Percentiles rank a stretch among this genome's conserved stretches.
Conservation (phyloP, 2,888 invertebrate genomes). For the Eupithecia subumbrata region DNA sequence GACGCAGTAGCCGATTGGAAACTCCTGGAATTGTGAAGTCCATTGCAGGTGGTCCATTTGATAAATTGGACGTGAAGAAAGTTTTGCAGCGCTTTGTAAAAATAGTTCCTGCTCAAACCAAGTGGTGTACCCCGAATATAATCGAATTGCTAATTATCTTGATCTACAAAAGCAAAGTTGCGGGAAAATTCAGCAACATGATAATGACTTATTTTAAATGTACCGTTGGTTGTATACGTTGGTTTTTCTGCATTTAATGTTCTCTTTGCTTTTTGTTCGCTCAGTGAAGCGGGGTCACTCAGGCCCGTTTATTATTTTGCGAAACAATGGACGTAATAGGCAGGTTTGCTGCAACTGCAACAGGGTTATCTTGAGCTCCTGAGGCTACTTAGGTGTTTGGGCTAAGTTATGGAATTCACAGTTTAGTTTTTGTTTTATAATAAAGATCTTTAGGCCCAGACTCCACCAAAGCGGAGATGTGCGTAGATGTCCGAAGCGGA, state of each 20-base stretch:
- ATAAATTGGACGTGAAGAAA: neutral
- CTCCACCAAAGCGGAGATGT: too few species aligned
- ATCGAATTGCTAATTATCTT: neutral
- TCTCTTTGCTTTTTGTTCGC: neutral
- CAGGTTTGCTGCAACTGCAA: conserved; percentile 77
- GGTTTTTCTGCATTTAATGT: neutral
- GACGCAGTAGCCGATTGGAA: neutral
- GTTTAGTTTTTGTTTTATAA: neutral
- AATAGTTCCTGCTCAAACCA: neutral
- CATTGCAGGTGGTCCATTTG: conserved; percentile 6
- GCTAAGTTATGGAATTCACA: conserved; percentile 41
- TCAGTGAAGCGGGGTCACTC: conserved; percentile 54
- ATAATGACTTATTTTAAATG: neutral
- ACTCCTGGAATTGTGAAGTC: conserved; percentile 1
- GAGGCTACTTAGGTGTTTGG: conserved; percentile 60
- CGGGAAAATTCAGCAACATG: neutral
- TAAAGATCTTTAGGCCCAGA: too few species aligned
- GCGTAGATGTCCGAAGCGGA: too few species aligned
- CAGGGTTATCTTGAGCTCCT: conserved; percentile 76
- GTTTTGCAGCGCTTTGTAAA: neutral
- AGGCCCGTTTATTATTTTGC: conserved; percentile 72
- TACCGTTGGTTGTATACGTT: neutral
- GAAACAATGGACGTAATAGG: conserved; percentile 76
- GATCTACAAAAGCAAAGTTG: neutral
- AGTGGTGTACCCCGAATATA: neutral